Evolutionary conservation across 2,797 vertebrate genomes (phyloP).

Genomic region (Manis pentadactyla): DNA sequence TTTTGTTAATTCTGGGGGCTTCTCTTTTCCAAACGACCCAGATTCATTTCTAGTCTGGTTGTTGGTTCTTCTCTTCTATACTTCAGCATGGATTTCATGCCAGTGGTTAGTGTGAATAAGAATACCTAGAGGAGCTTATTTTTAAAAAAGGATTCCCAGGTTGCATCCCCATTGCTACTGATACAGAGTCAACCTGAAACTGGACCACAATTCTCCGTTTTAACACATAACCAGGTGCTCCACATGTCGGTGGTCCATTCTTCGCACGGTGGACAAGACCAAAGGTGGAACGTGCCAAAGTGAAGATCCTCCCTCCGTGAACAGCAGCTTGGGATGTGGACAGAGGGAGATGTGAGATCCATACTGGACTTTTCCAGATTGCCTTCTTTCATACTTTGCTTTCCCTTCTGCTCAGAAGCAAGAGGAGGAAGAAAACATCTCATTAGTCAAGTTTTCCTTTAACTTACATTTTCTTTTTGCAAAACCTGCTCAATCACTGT

Average conservation of each 20-base stretch:
- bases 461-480: background rate
- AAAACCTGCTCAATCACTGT: background rate
- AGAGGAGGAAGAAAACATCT: background rate
- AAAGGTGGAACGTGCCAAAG: background rate
- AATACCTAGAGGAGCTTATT: background rate
- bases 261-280: background rate
- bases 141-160: background rate
- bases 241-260: background rate
- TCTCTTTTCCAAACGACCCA: background rate
- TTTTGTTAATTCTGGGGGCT: background rate
- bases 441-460: background rate
- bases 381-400: background rate
- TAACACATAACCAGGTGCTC: background rate
- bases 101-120: background rate
- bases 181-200: background rate
- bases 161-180: too few species aligned
- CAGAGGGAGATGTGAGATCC: background rate
- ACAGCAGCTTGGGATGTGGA: background rate
- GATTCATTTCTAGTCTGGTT: constrained; percentile 5
- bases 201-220: background rate
- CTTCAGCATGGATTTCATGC: background rate
- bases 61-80: background rate
- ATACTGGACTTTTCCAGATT: background rate
- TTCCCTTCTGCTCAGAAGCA: background rate
- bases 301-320: background rate